Evolutionary conservation across 2,113 vertebrate genomes (phyloP).

Genomic region (Bos indicus): DNA sequence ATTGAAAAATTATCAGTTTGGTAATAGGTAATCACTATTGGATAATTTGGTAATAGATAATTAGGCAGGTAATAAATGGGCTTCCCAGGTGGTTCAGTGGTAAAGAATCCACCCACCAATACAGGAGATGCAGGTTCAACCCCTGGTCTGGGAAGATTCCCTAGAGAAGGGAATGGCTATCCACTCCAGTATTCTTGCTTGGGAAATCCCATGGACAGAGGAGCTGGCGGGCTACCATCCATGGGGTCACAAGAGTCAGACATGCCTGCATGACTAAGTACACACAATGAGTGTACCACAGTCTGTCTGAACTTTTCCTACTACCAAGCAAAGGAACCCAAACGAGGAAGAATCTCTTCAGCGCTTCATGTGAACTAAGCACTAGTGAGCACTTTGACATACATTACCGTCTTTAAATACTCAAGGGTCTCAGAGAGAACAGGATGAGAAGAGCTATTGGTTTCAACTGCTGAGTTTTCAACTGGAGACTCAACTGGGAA

Average conservation of each 20-base stretch:
- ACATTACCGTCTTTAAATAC: not conserved
- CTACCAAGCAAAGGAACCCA: not conserved
- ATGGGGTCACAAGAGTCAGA: not conserved
- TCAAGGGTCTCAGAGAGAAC: not conserved
- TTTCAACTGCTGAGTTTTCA: not conserved
- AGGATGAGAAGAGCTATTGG: rapidly evolving
- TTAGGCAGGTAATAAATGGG: not conserved
- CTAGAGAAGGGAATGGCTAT: not conserved
- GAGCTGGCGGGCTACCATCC: not conserved
- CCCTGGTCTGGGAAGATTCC: not conserved
- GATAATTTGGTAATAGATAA: no score
- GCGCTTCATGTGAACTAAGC: not conserved
- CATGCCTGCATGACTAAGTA: not conserved
- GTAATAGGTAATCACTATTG: not conserved
- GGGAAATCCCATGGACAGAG: not conserved
- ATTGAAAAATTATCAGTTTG: not conserved
- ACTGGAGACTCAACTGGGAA: not conserved
- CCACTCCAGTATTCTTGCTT: not conserved
- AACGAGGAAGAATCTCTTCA: not conserved
- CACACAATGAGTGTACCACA: not conserved
- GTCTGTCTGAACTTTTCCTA: not conserved
- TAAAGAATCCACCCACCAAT: not conserved
- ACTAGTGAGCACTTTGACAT: not conserved
- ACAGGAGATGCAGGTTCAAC: not conserved
- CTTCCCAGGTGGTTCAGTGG: not conserved